Percentiles rank a stretch among this genome's conserved stretches.
Evolutionary conservation across 2,113 vertebrate species (phyloP).

Genomic region (Corapipo altera): DNA sequence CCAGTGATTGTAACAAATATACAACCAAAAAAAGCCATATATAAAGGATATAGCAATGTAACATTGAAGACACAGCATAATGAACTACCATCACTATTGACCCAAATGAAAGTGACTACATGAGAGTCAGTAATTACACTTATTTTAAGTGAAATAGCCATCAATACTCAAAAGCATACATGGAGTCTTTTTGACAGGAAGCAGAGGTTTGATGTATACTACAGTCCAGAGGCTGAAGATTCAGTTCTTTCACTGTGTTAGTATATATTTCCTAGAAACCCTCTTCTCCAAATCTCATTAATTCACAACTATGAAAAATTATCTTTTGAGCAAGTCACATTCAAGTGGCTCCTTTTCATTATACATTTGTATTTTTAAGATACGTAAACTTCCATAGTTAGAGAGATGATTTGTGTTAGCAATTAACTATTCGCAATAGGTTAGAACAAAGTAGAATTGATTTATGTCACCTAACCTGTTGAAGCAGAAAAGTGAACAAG

Average conservation of each 20-base stretch:
- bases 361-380: background rate
- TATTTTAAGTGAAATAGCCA: background rate
- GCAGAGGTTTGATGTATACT: background rate
- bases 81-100: background rate
- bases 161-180: background rate
- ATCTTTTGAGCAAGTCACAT: no score
- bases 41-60: background rate
- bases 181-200: background rate
- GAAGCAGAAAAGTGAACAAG: background rate
- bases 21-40: background rate
- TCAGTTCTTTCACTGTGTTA: background rate
- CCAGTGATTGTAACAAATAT: background rate
- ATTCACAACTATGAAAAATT: background rate
- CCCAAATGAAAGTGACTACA: background rate
- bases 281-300: background rate
- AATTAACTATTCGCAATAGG: background rate
- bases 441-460: background rate
- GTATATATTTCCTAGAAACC: background rate
- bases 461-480: background rate
- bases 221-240: background rate
- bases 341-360: no score
- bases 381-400: background rate
- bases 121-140: background rate
- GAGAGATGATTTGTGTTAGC: background rate
- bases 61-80: background rate